Base-by-base conservation (phyloP, 2,888 invertebrate species). In the Pheosia tremula region DNA sequence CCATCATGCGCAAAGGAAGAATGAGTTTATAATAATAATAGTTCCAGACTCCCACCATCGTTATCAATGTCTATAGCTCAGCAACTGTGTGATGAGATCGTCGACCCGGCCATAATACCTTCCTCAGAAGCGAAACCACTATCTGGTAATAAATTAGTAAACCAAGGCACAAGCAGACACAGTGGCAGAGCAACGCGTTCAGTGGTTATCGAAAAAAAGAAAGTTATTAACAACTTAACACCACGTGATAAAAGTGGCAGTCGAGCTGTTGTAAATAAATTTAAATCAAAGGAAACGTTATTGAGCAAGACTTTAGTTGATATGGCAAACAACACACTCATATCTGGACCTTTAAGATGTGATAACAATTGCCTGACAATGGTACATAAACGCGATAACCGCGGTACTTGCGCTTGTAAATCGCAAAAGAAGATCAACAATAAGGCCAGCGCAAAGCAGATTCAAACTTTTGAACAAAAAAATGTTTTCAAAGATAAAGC, bases 1-100 rank as follows among this genome's bases (percentile, higher is more conserved):
- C 43, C 43, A 43, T 9, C 43, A 47, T 47, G n/a, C 4, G 4
- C 47, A n/a, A 41, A 59, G 24, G 37, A 58, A 60, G 61, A 53
- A 60, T 53, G 53, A 37, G 1, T 50, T 24, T 24, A 50, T 24
- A 24, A 13, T 2, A 24, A 24, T 9, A 58, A 53, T 47, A 38
- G 45, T 53, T 8, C 49, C 24, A 7, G 8, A 9, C 9, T 24
- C 24, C 3, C 11, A 3, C 4, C 38, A 3, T 38, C 49, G 55
- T 37, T 62, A 69, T 71, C 67, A 80, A 89, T 88, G 87, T 84
- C 88, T 68, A 69, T 86, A 77, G 86, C 86, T 60, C 81, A 83
- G 74, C 82, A 79, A 72, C 80, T 90, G 59, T 87, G 86, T 62
- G 69, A 82, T 65, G 85, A 87, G 65, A 83, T 88, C 54, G 86